phyloP scores from a whole-genome alignment of 37 sponge, comb jelly and placozoan genomes.

The Halisarca cf. caerulea region DNA sequence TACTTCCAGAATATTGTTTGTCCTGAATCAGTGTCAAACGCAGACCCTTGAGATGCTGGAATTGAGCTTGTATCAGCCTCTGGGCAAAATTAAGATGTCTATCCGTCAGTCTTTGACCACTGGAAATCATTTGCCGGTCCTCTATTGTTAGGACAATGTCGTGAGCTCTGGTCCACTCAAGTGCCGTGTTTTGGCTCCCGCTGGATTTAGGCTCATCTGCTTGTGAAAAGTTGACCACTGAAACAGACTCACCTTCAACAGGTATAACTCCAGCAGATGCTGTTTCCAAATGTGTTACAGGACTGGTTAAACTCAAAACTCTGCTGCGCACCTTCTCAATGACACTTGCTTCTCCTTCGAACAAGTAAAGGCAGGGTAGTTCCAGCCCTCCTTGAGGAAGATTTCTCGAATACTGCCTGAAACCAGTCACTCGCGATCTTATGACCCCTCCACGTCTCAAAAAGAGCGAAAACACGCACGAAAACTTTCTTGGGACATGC shows the following conservation, averaged over 20 bases:
- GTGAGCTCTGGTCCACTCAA: too few relatives aligned
- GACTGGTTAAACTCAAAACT: slow-evolving; percentile 7
- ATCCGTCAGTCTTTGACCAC: not conserved
- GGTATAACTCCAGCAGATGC: too few relatives aligned
- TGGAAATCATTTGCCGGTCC: too few relatives aligned
- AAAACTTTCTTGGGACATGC: too few relatives aligned
- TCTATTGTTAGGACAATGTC: too few relatives aligned
- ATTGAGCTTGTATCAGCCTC: not conserved
- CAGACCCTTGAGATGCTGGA: not conserved
- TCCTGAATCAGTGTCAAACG: not conserved
- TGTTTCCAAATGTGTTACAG: not conserved
- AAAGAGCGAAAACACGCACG: too few relatives aligned
- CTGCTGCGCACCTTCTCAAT: not conserved
- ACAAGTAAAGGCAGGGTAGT: slow-evolving; percentile 7
- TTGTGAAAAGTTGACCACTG: too few relatives aligned
- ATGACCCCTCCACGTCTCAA: too few relatives aligned
- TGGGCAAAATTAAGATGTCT: slow-evolving; percentile 1
- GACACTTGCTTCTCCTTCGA: too few relatives aligned
- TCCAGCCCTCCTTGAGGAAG: slow-evolving; percentile 43
- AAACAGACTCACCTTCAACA: not conserved
- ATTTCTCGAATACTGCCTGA: not conserved
- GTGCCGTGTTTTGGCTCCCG: too few relatives aligned
- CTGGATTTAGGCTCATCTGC: too few relatives aligned
- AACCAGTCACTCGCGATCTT: not conserved
- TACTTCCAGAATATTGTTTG: not conserved